Evolutionary conservation across 2,113 vertebrate species (phyloP), one percentile per base, ranked within the genome.

Genomic region (Pao palembangensis): DNA sequence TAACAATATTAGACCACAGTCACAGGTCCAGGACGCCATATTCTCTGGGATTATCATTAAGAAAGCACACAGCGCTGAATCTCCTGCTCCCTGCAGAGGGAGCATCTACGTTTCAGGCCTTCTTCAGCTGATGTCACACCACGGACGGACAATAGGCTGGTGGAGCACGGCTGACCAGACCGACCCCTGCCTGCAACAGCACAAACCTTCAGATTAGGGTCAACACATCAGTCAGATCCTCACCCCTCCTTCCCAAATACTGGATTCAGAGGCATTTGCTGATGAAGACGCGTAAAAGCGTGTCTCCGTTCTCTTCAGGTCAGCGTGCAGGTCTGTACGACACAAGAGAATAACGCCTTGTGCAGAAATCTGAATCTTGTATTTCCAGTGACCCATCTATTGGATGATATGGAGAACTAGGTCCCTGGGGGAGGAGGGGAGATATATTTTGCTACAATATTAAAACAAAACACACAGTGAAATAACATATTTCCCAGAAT

Each of bases 201-300:
- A 62, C 44, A 75, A 73, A 66, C 75, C 81, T 72, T 84, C 69
- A 89, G 85, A 90, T 86, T 87, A 88, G 83, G 89, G 89, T 91
- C 90, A 91, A 65, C 7, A 71, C 87, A 72, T 72, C 60, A 72
- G 69, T 55, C 64, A 55, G 51, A 61, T 67, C 75, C 67, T 80
- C 69, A 62, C 63, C 75, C 67, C 74, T 28, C 31, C 28, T 38
- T 70, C 67, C 80, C 82, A 78, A 84, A 83, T 66, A 58, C 71
- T 67, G 58, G 64, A 56, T 59, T 46, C 69, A 48, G 59, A 68
- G 48, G 55, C 73, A 81, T 80, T 83, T 79, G 75, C 70, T 82
- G 81, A 90, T 86, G 84, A 87, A 78, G 68, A 57, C 62, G 78
- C 81, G 81, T 73, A 72, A 85, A 81, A 87, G 64, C 68, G 61